Conservation (phyloP, 2,797 vertebrate genomes). For the Pipistrellus pygmaeus region DNA sequence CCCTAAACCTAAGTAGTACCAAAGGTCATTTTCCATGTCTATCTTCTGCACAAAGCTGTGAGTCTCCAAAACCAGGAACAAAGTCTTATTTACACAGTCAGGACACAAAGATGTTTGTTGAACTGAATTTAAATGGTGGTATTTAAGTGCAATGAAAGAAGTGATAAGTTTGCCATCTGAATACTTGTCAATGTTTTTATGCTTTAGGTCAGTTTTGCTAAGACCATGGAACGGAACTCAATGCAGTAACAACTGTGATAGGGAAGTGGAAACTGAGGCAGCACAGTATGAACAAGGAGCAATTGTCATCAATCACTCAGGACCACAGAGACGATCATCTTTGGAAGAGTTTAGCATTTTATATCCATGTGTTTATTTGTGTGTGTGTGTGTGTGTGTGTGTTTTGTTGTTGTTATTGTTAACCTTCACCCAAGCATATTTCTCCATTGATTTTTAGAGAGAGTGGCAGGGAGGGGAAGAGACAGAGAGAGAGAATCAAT, state of each 20-base stretch:
- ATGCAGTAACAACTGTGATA: not conserved
- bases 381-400: too few relatives aligned
- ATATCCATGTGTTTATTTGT: not conserved
- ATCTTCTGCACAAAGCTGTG: not conserved
- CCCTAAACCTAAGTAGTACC: not conserved
- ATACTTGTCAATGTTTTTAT: not conserved
- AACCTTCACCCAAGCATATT: too few relatives aligned
- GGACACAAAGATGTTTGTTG: not conserved
- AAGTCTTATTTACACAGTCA: slow-evolving; percentile 25
- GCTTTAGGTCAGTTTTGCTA: not conserved
- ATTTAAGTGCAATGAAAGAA: not conserved
- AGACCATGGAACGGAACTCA: not conserved
- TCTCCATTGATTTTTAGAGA: too few relatives aligned
- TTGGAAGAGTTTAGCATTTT: not conserved
- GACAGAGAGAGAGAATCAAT: too few relatives aligned
- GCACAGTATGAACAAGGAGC: not conserved
- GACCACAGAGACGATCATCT: not conserved
- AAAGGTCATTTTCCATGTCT: slow-evolving; percentile 49
- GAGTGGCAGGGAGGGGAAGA: too few relatives aligned
- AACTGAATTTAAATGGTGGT: slow-evolving; percentile 2
- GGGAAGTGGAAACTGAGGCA: not conserved
- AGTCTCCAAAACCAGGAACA: not conserved
- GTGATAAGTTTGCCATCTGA: not conserved
- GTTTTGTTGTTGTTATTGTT: too few relatives aligned
- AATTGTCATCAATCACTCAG: not conserved